A percentile compares a stretch with the other conserved stretches of the same genome.
Conservation (phyloP, 2,113 vertebrate species). For the Phalacrocorax brasilianus region DNA sequence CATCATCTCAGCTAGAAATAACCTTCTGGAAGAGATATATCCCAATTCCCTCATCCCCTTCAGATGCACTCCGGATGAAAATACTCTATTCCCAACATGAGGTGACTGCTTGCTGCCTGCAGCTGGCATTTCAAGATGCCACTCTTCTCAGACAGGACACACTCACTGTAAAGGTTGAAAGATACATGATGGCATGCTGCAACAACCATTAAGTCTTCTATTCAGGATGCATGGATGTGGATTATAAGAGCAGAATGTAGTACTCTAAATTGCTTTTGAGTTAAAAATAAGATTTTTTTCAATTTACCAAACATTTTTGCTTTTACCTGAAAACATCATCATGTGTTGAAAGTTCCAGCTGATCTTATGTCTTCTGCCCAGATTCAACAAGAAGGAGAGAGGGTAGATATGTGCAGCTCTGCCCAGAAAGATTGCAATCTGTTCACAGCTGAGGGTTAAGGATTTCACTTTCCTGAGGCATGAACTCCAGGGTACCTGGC, state of each 20-base stretch:
- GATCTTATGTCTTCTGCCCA: conserved; percentile 95
- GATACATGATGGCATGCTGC: not conserved
- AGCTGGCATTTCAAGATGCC: not conserved
- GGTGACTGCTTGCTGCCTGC: not conserved
- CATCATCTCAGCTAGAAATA: not conserved
- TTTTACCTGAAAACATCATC: conserved; percentile 98
- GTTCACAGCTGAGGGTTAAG: conserved; percentile 74
- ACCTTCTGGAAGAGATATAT: not conserved
- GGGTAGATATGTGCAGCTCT: conserved; percentile 95
- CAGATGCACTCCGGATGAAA: not conserved
- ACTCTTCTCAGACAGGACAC: not conserved
- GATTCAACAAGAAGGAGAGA: conserved; percentile 93
- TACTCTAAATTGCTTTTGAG: not conserved
- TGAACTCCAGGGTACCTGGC: not conserved
- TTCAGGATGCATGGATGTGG: not conserved
- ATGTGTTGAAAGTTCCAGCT: conserved; percentile 96
- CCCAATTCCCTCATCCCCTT: not conserved
- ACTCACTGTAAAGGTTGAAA: not conserved
- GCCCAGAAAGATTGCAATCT: conserved; percentile 93
- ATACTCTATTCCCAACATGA: not conserved
- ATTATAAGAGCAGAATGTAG: not conserved
- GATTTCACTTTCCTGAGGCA: conserved; percentile 1
- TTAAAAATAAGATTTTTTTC: not conserved
- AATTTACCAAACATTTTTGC: not conserved
- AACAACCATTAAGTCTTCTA: not conserved